Base-by-base conservation (phyloP, 2,888 invertebrate species). In the Brenthis daphne region DNA sequence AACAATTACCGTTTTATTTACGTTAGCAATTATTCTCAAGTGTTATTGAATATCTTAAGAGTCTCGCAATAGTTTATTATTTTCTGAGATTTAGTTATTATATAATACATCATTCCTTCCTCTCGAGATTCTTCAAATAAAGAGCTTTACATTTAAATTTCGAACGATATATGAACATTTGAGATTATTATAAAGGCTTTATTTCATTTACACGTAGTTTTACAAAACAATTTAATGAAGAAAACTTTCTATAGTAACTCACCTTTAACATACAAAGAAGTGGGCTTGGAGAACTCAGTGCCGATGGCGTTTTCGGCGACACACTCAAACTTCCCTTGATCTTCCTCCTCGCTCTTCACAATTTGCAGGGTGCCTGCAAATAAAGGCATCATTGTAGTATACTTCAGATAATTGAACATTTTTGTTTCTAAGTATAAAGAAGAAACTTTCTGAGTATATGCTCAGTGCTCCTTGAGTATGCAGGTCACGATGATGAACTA, bases 321-420 rank as follows among this genome's bases (percentile, higher is more conserved):
- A 86, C 99, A 99, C 89, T 99, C 99, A 87, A 98, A 99, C 88
- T 98, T 98, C 65, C 98, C 99, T 84, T 98, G 97, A 90, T 99
- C 99, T 77, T 96, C 96, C 82, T 97, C 97, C 80, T 97, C 96
- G 78, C 98, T 97, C 85, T 96, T 96, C 77, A 96, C 96, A 79
- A 99, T 98, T 93, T 98, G 97, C 76, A 99, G 93, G 64, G 96
- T 95, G 80, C 97, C 98, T 97, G 93, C 47, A 89, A 91, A 77
- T 71, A 79, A 75, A 75, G 61, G 66, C 63, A 63, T 63, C 24
- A 54, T 63, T 63, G 63, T 53, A 53, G 37, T 37, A 63, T 33
- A 63, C 63, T 61, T 37, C n/a, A 61, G 61, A 61, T 51, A 63
- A 63, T 37, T 63, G 37, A 63, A 63, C 53, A 54, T 54, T 63